These are phyloP conservation scores for Limnephilus rhombicus DNA, from an alignment of 2,888 invertebrate species.

Conservation along the genomic window DNA sequence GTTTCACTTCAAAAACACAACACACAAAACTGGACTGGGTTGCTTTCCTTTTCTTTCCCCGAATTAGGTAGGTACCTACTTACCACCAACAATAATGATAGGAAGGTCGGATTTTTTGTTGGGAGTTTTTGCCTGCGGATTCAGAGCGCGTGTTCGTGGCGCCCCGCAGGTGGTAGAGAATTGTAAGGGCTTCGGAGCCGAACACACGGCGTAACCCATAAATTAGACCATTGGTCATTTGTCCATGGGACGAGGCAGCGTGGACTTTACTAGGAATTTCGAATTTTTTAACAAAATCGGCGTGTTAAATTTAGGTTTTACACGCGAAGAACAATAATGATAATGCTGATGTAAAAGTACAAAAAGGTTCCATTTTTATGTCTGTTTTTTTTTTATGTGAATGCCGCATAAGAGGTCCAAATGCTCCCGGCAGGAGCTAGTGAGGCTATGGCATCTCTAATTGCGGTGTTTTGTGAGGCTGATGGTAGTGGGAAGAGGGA, in stretches of 20 bases:
- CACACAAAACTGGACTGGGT: neutral
- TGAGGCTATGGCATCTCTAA: too few species aligned
- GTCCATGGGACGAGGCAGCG: neutral
- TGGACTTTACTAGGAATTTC: neutral
- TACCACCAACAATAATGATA: neutral
- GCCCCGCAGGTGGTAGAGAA: slow-evolving; percentile 15
- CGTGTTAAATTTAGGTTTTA: neutral
- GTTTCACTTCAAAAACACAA: too few species aligned
- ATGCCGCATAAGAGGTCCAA: too few species aligned
- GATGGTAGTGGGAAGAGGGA: too few species aligned
- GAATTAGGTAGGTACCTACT: neutral
- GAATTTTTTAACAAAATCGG: neutral
- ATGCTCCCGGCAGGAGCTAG: too few species aligned
- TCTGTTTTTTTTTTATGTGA: too few species aligned
- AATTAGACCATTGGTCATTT: neutral
- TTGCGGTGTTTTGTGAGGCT: too few species aligned
- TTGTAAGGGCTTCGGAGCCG: neutral
- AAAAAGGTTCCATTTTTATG: neutral
- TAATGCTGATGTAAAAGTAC: neutral
- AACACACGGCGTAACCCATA: neutral
- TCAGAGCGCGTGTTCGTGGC: slow-evolving; percentile 24
- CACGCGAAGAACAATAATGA: neutral
- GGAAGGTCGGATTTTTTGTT: neutral
- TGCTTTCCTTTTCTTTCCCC: neutral
- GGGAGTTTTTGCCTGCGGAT: neutral